Evolutionary conservation across 1,140 invertebrate species (phyloP).

Genomic region (Hyphantria cunea): DNA sequence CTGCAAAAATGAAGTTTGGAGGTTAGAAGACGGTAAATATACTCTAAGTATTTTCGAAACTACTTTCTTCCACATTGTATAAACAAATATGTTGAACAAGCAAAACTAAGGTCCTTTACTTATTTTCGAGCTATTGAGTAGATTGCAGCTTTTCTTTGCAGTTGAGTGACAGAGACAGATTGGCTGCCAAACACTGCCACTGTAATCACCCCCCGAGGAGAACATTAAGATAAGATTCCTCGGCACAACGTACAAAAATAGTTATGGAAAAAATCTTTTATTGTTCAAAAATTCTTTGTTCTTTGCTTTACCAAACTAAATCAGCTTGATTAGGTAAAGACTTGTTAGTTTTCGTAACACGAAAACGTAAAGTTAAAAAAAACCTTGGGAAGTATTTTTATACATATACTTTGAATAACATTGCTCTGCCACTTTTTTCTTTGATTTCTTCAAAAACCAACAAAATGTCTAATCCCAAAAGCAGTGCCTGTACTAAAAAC

Average conservation of each 20-base stretch:
- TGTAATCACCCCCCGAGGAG: slow-evolving; percentile 1
- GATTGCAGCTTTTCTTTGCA: neutral
- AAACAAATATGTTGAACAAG: too few species aligned
- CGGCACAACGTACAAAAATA: neutral
- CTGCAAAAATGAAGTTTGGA: too few species aligned
- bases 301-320: neutral
- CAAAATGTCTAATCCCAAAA: too few species aligned
- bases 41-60: too few species aligned
- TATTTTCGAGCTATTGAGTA: neutral
- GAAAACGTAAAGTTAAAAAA: too few species aligned
- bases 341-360: neutral
- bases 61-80: too few species aligned
- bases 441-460: too few species aligned
- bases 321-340: neutral
- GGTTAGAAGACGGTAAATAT: too few species aligned
- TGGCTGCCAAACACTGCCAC: neutral
- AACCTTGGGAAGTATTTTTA: too few species aligned
- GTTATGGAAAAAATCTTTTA: slow-evolving; percentile 1
- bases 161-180: slow-evolving; percentile 3
- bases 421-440: too few species aligned
- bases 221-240: slow-evolving; percentile 1
- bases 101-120: neutral
- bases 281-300: neutral
- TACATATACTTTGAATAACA: too few species aligned
- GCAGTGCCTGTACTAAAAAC: too few species aligned